Base-by-base conservation (phyloP, 2,113 vertebrate species). In the cattle (Bos taurus) region DNA sequence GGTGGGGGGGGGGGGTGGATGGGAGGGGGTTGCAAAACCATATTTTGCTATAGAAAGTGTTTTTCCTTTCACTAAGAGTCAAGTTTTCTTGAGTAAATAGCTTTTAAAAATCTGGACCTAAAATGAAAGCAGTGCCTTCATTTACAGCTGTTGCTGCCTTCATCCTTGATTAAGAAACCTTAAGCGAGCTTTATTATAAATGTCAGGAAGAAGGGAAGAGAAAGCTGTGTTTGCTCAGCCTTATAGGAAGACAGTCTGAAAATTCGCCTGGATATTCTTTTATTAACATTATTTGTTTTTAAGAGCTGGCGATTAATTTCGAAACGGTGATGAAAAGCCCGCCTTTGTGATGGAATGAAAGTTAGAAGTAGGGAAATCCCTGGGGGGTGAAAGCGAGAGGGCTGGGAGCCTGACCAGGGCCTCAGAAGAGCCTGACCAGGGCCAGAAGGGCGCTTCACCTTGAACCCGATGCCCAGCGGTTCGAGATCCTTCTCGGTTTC, bases 81-180 rank as follows among this genome's bases (percentile, higher is more conserved):
- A 74, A 5, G 3, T 86, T 50, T 90, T 95, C 67, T 89, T 14
- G 2, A 46, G 33, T 54, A 48, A 90, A 56, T 36, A 23, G 28
- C 28, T 86, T 81, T 85, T 88, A 19, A 40, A 59, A 60, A 50
- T 56, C 60, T 85, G 52, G 15, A 74, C 71, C 36, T 64, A 87
- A 93, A 94, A 86, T 64, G 97, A 92, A 93, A 97, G 74, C 25
- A 56, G 50, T 54, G 3, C 21, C 57, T 54, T 89, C 25, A 7
- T 13, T 67, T 80, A 30, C 77, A 96, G 9, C 40, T 48, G 56
- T 60, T 88, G 28, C 57, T 88, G 43, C 21, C 13, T 78, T 71
- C 25, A 48, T 54, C 48, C 85, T 59, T 67, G 48, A 85, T 52
- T 59, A 50, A 74, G 81, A 92, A 36, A 81, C 91, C 4, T 33